Percentiles rank a stretch among this genome's conserved stretches.
Evolutionary conservation across 2,888 invertebrate species (phyloP).

Genomic region (Ectobius pallidus): DNA sequence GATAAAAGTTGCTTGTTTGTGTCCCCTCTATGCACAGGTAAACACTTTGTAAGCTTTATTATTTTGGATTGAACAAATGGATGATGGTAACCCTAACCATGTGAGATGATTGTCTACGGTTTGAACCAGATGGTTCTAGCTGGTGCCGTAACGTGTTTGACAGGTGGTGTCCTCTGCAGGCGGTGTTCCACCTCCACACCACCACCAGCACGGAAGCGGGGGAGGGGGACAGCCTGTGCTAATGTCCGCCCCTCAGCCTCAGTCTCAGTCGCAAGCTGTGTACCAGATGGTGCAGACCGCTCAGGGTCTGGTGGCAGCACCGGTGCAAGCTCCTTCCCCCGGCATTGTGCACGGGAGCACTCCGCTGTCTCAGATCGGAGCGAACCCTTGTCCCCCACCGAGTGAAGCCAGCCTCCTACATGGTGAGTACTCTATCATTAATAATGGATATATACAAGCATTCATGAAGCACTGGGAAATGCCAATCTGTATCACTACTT

Average conservation of each 20-base stretch:
- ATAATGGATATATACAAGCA: neutral
- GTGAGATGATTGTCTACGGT: neutral
- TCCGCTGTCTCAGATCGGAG: slow-evolving; percentile 85
- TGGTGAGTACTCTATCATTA: slow-evolving; percentile 50
- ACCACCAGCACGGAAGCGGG: slow-evolving; percentile 31
- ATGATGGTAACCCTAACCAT: neutral
- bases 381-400: slow-evolving; percentile 67
- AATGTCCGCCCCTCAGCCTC: slow-evolving; percentile 22
- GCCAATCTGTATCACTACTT: too few species aligned
- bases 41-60: too few species aligned
- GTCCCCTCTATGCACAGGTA: too few species aligned
- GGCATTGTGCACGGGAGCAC: slow-evolving; percentile 80
- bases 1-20: too few species aligned
- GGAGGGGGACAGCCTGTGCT: slow-evolving; percentile 38
- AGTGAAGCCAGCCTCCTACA: slow-evolving; percentile 58
- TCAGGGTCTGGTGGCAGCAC: slow-evolving; percentile 43
- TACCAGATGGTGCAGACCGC: slow-evolving; percentile 44
- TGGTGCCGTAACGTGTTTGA: slow-evolving; percentile 47
- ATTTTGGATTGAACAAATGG: too few species aligned
- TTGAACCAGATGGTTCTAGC: slow-evolving; percentile 30
- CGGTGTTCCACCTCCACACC: slow-evolving; percentile 50
- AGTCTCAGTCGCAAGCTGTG: slow-evolving; percentile 17
- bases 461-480: too few species aligned
- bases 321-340: slow-evolving; percentile 51
- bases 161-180: slow-evolving; percentile 61